Evolutionary conservation across 1,140 invertebrate species (phyloP), one percentile per base, ranked within the genome.

Genomic region (Subanguina moxae): DNA sequence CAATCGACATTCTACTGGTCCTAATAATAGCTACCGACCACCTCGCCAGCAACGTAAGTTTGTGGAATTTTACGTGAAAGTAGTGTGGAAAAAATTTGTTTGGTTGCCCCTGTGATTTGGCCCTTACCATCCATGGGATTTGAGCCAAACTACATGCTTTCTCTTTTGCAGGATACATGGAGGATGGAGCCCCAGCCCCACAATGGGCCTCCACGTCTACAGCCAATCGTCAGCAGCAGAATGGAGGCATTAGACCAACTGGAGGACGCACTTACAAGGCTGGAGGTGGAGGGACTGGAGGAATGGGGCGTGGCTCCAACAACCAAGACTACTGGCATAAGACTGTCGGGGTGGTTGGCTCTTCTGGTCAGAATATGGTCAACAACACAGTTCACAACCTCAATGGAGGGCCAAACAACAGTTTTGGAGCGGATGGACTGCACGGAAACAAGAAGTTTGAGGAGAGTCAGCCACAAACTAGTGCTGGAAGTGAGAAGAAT

Each of bases 261-360:
- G 58, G 58, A 38, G n/a, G 19, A 27, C 38, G 42, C n/a, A 61
- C n/a, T 15, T 52, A 52, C 48, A 52, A 52, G 23, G n/a, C 48
- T 5, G 48, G 58, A 61, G n/a, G n/a, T n/a, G 58, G 58, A 61
- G 58, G 27, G 3, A 28, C 1, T 45, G 52, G 52, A n/a, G 28
- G 3, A 45, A 61, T 32, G 58, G 19, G 28, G 7, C 19, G n/a
- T 45, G 28, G 58, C 46, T 19, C 28, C 27, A 57, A 57, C 11
- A 23, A 23, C 52, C 21, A 28, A 11, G 58, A 61, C 58, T 61
- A 61, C 27, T 61, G 58, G 58, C 58, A 45, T n/a, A 61, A 61
- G 42, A 28, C 52, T 11, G 52, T 3, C 48, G 17, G 32, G 23
- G 48, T 52, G 3, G 48, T 52, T 11, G 32, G 32, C 3, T 11